Conservation (phyloP, 2,888 invertebrate species). For the Suillia variegata region DNA sequence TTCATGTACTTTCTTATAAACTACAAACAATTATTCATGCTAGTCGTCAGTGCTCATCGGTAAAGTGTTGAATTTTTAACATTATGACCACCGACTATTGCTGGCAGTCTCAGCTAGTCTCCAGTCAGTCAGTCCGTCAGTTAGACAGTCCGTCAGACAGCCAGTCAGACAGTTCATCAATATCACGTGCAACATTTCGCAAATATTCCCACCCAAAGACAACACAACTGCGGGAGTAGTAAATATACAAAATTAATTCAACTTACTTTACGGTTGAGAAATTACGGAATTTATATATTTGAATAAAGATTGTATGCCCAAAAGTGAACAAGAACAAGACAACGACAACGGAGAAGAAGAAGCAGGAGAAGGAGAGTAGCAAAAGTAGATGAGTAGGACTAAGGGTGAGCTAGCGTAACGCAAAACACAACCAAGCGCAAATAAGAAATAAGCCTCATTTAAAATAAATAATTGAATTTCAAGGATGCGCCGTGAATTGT, state of each 20-base stretch:
- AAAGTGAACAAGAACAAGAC: neutral
- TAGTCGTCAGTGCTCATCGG: no score
- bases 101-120: no score
- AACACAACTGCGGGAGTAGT: neutral
- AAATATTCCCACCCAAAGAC: constrained; percentile 9
- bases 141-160: constrained; percentile 5
- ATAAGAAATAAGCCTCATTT: constrained; percentile 17
- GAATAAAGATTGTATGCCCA: constrained; percentile 13
- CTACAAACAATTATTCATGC: no score
- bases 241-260: constrained; percentile 3
- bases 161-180: neutral
- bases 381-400: no score
- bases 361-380: neutral
- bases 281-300: constrained; percentile 18
- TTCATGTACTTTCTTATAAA: no score
- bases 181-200: neutral
- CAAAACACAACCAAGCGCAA: neutral
- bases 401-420: neutral
- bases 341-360: neutral
- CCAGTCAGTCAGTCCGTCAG: constrained; percentile 35
- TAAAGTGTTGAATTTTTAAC: no score
- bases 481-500: constrained; percentile 12
- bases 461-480: constrained; percentile 21
- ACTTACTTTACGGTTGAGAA: constrained; percentile 18
- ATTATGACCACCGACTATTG: no score